Evolutionary conservation across 2,888 invertebrate genomes (phyloP).

Genomic region (Diarsia mendica): DNA sequence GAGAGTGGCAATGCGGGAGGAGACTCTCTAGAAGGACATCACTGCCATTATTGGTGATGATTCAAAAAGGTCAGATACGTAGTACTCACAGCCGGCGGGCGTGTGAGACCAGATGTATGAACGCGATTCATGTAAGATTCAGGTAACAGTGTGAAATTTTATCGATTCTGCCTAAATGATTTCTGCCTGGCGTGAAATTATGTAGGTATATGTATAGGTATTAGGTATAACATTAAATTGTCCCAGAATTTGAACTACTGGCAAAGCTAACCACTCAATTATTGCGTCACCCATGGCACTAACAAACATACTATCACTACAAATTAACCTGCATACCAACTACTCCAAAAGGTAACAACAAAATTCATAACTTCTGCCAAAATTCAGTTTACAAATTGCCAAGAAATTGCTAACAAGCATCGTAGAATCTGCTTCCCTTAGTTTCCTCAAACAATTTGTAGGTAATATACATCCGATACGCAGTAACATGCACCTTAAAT

Average conservation of each 20-base stretch:
- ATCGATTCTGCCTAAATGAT: too few species aligned
- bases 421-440: constrained; percentile 18
- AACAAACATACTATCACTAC: neutral
- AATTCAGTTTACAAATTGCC: constrained; percentile 26
- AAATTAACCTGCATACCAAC: neutral
- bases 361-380: neutral
- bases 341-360: neutral
- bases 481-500: constrained; percentile 58
- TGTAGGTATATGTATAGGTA: too few species aligned
- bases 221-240: too few species aligned
- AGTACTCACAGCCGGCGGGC: neutral
- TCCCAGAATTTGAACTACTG: too few species aligned
- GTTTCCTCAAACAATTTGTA: constrained; percentile 58
- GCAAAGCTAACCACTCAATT: too few species aligned
- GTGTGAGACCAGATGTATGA: neutral
- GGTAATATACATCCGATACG: constrained; percentile 48
- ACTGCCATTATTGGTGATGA: neutral
- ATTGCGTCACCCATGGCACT: neutral
- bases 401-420: constrained; percentile 16
- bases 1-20: neutral
- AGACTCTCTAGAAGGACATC: neutral
- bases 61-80: neutral
- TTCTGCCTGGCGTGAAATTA: neutral
- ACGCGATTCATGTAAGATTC: too few species aligned
- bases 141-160: too few species aligned